These are phyloP conservation scores for Aurelia sp. DNA, from an alignment of 30 jellyfish, hydroid and myxozoan genomes.

Conservation along the genomic window DNA sequence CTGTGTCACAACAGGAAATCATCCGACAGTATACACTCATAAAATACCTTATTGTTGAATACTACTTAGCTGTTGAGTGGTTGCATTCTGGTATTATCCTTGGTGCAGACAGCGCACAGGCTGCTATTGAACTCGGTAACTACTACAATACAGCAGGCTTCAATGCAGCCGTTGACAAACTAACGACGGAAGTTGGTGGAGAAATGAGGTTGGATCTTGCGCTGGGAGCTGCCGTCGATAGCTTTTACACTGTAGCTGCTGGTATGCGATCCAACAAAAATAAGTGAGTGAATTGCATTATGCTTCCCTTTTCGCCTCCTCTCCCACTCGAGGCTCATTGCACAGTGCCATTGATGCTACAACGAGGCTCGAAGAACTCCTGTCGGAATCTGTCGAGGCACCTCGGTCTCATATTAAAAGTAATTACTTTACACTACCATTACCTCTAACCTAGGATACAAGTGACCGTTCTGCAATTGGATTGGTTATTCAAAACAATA, in stretches of 20 bases:
- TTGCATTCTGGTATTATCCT: slow-evolving; percentile 64
- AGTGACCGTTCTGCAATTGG: too few species aligned
- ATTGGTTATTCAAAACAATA: too few species aligned
- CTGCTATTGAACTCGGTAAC: slow-evolving; percentile 63
- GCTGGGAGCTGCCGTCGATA: slow-evolving; percentile 54
- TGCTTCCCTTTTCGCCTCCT: too few species aligned
- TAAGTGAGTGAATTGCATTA: slow-evolving; percentile 15
- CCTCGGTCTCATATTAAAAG: too few species aligned
- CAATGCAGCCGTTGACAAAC: slow-evolving; percentile 46
- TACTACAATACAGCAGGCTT: slow-evolving; percentile 26
- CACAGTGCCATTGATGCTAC: too few species aligned
- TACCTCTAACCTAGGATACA: too few species aligned
- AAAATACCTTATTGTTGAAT: slow-evolving; percentile 35
- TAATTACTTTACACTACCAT: too few species aligned
- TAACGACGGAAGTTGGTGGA: slow-evolving; percentile 49
- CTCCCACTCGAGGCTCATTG: too few species aligned
- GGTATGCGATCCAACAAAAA: slow-evolving; percentile 51
- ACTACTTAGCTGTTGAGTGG: slow-evolving; percentile 48
- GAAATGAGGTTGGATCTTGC: slow-evolving; percentile 52
- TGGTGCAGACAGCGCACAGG: slow-evolving; percentile 55
- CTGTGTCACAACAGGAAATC: slow-evolving; percentile 42
- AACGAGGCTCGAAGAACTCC: too few species aligned
- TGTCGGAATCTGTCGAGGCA: too few species aligned
- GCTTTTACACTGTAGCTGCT: slow-evolving; percentile 44
- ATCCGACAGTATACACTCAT: slow-evolving; percentile 54